These are phyloP conservation scores for Temnothorax unifasciatus DNA, from an alignment of 2,888 invertebrate species.

Conservation along the genomic window DNA sequence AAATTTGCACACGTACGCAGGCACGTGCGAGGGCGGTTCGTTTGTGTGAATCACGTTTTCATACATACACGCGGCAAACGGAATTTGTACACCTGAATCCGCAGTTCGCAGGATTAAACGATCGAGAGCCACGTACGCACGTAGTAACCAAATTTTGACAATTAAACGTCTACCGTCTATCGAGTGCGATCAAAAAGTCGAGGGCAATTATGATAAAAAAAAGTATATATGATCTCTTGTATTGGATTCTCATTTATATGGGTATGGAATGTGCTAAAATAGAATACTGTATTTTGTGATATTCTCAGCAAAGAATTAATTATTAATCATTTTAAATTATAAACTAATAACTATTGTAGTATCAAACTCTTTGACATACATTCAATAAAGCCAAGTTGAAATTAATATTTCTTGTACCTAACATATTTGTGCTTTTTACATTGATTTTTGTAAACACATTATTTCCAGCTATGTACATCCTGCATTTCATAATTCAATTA, in stretches of 20 bases:
- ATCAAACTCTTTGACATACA: background rate
- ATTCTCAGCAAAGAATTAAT: background rate
- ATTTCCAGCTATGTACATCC: background rate
- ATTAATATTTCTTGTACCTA: background rate
- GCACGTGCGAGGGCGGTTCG: slow-evolving; percentile 25
- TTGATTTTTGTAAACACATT: background rate
- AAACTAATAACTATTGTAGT: background rate
- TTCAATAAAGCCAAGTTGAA: background rate
- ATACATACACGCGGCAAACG: slow-evolving; percentile 52
- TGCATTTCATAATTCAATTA: background rate
- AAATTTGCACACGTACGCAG: slow-evolving; percentile 59
- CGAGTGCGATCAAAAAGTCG: slow-evolving; percentile 43
- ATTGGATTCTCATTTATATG: no score
- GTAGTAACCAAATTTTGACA: slow-evolving; percentile 74
- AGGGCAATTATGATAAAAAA: slow-evolving; percentile 34
- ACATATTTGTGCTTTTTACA: background rate
- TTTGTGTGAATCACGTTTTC: slow-evolving; percentile 45
- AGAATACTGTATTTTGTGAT: background rate
- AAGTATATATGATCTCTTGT: background rate
- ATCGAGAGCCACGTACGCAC: slow-evolving; percentile 69
- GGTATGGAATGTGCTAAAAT: background rate
- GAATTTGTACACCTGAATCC: slow-evolving; percentile 59
- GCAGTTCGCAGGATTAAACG: slow-evolving; percentile 66
- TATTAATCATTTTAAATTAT: background rate
- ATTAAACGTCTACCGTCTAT: slow-evolving; percentile 67